phyloP scores from a whole-genome alignment of 2,113 vertebrate genomes.

The Chrysochloris asiatica region DNA sequence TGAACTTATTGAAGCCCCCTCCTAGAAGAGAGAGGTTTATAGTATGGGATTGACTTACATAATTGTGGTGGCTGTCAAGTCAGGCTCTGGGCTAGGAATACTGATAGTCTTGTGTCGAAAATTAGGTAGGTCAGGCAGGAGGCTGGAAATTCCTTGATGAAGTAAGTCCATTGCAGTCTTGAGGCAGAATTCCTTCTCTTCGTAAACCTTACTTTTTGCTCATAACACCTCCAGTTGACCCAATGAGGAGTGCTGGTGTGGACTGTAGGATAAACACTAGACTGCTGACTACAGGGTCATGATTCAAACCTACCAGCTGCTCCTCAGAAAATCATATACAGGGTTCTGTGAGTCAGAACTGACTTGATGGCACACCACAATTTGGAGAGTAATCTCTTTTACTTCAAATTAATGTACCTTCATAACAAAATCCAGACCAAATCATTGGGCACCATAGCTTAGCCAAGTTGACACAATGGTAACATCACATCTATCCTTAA shows the following conservation, averaged over 20 bases:
- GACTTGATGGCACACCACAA: background rate
- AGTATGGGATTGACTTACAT: background rate
- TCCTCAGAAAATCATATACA: too few species aligned
- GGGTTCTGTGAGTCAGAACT: too few species aligned
- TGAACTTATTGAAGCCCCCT: too few species aligned
- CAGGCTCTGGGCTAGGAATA: background rate
- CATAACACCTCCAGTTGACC: too few species aligned
- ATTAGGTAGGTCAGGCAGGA: background rate
- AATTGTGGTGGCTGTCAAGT: background rate
- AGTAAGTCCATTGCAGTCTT: background rate
- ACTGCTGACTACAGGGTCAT: too few species aligned
- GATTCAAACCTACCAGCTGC: too few species aligned
- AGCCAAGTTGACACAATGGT: background rate
- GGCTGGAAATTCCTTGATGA: background rate
- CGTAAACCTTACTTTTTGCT: too few species aligned
- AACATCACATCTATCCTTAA: background rate
- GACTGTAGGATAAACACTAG: too few species aligned
- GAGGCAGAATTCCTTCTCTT: background rate
- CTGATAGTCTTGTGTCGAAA: background rate
- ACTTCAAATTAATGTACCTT: background rate
- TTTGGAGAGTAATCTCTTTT: background rate
- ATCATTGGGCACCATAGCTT: background rate
- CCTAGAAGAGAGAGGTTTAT: too few species aligned
- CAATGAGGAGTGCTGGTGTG: too few species aligned
- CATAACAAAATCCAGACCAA: too few species aligned